Evolutionary conservation across 2,888 invertebrate genomes (phyloP).

Genomic region (Pseudoips prasinana): DNA sequence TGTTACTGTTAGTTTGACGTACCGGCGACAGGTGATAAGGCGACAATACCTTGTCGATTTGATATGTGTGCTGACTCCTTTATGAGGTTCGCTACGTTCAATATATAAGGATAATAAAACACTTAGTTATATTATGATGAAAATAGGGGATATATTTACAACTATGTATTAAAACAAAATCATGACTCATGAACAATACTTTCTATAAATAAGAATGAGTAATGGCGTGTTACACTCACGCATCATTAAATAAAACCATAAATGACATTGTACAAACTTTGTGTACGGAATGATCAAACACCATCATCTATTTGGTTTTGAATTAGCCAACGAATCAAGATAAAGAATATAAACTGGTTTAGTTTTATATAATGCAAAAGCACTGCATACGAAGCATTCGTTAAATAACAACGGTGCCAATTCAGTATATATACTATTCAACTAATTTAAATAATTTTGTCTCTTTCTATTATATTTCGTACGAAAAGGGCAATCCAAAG

Average conservation of each 20-base stretch:
- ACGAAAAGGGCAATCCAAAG: no score
- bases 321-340: background rate
- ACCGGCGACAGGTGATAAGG: no score
- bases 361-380: no score
- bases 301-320: constrained; percentile 7
- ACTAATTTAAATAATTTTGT: no score
- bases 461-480: no score
- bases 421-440: no score
- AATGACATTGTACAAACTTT: constrained; percentile 47
- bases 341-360: constrained; percentile 21
- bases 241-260: constrained; percentile 40
- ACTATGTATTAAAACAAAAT: constrained; percentile 70
- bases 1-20: no score
- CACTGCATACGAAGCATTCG: no score
- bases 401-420: no score
- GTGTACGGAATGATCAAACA: constrained; percentile 55
- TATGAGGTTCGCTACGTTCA: no score
- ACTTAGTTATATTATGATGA: constrained; percentile 67
- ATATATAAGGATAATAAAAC: constrained; percentile 35
- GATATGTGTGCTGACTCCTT: no score
- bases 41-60: no score
- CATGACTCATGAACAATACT: constrained; percentile 74
- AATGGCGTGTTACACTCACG: constrained; percentile 61
- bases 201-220: constrained; percentile 71
- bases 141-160: constrained; percentile 80